Base-by-base conservation (phyloP, 2,113 vertebrate species). In the Cryptoleucopteryx plumbea region DNA sequence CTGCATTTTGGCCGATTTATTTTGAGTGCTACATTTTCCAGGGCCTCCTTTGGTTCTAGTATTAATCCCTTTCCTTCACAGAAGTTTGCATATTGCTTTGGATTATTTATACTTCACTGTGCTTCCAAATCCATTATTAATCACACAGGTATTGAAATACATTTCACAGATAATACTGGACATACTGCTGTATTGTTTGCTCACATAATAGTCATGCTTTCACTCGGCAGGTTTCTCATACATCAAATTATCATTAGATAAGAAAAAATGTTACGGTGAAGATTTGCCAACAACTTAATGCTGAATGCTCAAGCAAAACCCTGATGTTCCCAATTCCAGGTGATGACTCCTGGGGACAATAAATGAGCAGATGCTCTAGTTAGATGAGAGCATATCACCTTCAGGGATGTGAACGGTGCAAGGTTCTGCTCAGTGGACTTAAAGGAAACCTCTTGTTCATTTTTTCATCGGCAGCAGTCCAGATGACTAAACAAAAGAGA, bases 161-260 rank as follows among this genome's bases (percentile, higher is more conserved):
- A 78, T 96, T 97, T 97, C 89, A 81, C 94, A 95, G 94, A 97
- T 97, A 96, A 93, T 87, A 91, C 89, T 94, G 96, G 96, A 91
- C 97, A 95, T 96, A 96, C 91, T 95, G 95, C 85, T 91, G 89
- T 89, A 95, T 95, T 96, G 95, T 93, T 96, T 92, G 83, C 83
- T 97, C 80, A 61, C 68, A 91, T 94, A 92, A 94, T 70, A 95
- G 86, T 42, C 85, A 26, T 94, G 90, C 86, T 97, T 94, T 94
- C 95, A 96, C 87, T 95, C 40, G 21, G 48, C 95, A 96, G 94
- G 94, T 95, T 96, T 97, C 94, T 97, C 94, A 94, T 95, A 93
- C 93, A 97, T 96, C 96, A 97, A 96, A 96, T 96, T 96, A 97
- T 94, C 95, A 78, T 97, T 97, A 97, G 93, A 97, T 97, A 97